These are phyloP conservation scores for Pomacea canaliculata DNA, from an alignment of 2,888 invertebrate genomes.

Conservation along the genomic window DNA sequence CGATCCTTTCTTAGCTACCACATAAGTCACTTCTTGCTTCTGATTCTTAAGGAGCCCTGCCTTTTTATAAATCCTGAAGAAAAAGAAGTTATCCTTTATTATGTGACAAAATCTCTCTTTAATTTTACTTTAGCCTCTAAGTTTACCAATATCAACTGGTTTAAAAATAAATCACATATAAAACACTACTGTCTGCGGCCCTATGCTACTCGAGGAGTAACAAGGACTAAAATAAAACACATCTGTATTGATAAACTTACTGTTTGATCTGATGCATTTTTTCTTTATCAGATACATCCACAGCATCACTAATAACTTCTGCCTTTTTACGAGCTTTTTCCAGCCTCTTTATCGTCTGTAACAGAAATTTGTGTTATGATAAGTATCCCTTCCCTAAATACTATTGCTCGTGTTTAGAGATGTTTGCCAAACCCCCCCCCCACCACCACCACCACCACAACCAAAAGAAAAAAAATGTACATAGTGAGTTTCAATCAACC, in stretches of 20 bases:
- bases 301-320: constrained; percentile 90
- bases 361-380: background rate
- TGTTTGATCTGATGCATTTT: constrained; percentile 92
- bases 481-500: background rate
- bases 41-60: constrained; percentile 78
- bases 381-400: too few species aligned
- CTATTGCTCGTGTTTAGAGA: too few species aligned
- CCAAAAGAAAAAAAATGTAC: background rate
- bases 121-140: too few species aligned
- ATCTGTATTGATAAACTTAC: constrained; percentile 72
- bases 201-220: too few species aligned
- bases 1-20: constrained; percentile 87
- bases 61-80: constrained; percentile 87
- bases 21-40: constrained; percentile 91
- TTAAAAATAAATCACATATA: too few species aligned
- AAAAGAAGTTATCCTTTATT: background rate
- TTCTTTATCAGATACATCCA: constrained; percentile 91
- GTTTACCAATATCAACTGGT: too few species aligned
- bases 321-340: constrained; percentile 96
- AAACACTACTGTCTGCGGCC: too few species aligned
- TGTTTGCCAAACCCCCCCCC: too few species aligned
- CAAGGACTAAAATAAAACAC: too few species aligned
- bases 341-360: constrained; percentile 78
- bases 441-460: too few species aligned
- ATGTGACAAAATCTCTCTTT: too few species aligned